Evolutionary conservation across 2,797 vertebrate genomes (phyloP), one percentile per base, ranked within the genome.

Genomic region (Erethizon dorsatum): DNA sequence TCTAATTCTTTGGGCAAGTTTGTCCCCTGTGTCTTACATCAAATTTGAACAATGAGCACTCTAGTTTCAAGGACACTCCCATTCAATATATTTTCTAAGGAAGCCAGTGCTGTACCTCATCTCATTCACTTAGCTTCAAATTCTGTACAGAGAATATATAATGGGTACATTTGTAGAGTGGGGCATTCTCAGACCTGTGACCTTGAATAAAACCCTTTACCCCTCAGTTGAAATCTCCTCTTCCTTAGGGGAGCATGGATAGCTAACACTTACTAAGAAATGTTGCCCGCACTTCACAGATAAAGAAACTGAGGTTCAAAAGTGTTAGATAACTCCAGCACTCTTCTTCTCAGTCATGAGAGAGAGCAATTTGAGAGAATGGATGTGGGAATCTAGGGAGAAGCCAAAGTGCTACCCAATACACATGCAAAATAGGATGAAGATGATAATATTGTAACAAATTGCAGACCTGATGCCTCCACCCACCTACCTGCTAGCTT

Each of bases 41-140:
- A 94, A 91, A 91, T 75, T 88, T 94, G n/a, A 96, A 88, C 26
- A 79, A 90, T 41, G 24, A 69, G n/a, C 33, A 92, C 10, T 59
- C 41, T 90, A 50, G 28, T 28, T 65, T 86, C 63, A 86, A 45
- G 54, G 45, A 37, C 26, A 28, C n/a, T 71, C 54, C 79, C 31
- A 54, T 71, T 80, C 22, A 84, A 78, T 57, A 37, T 45, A 67
- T 87, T 28, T 87, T 88, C 65, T 47, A 95, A 91, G 33, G 52
- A 79, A 59, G 37, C 22, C 33, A 57, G 5, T 56, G 78, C 33
- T 91, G 11, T 71, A 57, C 26, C 11, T 61, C 15, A 71, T 20
- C 8, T 47, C 20, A n/a, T 61, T 88, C n/a, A 28, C 63, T 90
- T 83, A 91, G 20, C 82, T 91, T 93, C 52, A 79, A 87, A 63